phyloP scores from a whole-genome alignment of 2,113 vertebrate species.

The Hirundichthys speculiger region DNA sequence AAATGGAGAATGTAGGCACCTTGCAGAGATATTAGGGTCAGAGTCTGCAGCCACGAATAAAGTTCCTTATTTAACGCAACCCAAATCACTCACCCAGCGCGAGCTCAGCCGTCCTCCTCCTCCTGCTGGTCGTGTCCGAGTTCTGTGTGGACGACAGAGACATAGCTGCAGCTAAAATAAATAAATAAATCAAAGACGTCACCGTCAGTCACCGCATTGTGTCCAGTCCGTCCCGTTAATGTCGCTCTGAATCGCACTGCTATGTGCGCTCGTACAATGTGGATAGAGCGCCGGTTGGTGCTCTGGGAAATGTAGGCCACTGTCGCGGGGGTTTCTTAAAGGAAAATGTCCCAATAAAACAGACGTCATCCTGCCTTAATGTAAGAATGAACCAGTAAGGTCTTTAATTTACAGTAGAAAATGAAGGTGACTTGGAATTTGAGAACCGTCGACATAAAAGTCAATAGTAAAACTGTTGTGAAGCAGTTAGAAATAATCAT shows the following conservation, averaged over 20 bases:
- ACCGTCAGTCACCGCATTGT: background rate
- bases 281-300: slow-evolving; percentile 16
- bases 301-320: slow-evolving; percentile 69
- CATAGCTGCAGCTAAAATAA: slow-evolving; percentile 1
- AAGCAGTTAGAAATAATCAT: no score
- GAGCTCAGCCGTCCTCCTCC: slow-evolving; percentile 54
- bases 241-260: background rate
- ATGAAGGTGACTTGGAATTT: no score
- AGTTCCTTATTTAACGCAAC: slow-evolving; percentile 6
- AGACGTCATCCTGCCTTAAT: no score
- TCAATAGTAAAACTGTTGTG: no score
- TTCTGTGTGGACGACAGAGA: slow-evolving; percentile 27
- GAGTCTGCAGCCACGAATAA: slow-evolving; percentile 23
- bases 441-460: no score
- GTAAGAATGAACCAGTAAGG: no score
- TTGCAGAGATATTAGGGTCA: background rate
- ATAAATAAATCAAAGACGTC: background rate
- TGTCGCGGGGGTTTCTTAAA: no score
- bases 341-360: no score
- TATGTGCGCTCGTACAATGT: slow-evolving; percentile 13
- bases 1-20: slow-evolving; percentile 13
- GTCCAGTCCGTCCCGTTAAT: background rate
- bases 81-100: slow-evolving; percentile 52
- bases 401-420: no score
- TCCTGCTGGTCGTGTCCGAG: slow-evolving; percentile 47